phyloP scores from a whole-genome alignment of 2,113 vertebrate genomes.

The Haplochromis burtoni region DNA sequence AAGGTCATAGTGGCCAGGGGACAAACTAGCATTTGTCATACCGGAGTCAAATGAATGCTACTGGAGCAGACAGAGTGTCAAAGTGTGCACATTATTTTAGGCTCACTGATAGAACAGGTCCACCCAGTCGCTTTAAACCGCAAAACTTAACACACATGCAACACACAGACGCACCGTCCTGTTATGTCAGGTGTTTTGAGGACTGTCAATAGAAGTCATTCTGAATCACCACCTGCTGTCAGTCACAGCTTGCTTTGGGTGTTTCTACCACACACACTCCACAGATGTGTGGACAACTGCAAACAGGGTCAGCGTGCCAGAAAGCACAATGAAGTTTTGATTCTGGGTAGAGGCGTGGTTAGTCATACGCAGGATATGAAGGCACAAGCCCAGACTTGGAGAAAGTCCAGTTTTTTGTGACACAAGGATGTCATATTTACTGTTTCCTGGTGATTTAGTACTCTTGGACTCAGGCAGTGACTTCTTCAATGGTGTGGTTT shows the following conservation, averaged over 20 bases:
- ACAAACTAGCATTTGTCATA: background rate
- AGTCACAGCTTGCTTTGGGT: background rate
- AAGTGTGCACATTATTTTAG: background rate
- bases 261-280: background rate
- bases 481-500: background rate
- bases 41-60: background rate
- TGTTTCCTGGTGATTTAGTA: background rate
- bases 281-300: background rate
- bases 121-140: conserved; percentile 16
- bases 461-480: background rate
- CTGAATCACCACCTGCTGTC: background rate
- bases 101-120: conserved; percentile 57
- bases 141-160: background rate
- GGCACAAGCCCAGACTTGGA: background rate
- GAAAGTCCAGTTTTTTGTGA: background rate
- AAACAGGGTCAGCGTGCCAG: background rate
- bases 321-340: background rate
- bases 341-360: background rate
- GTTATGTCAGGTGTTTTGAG: background rate
- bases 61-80: background rate
- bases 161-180: background rate
- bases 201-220: background rate
- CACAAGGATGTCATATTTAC: background rate
- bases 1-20: background rate
- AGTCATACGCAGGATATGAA: background rate